Percentiles rank a stretch among this genome's conserved stretches.
Evolutionary conservation across 2,888 invertebrate species (phyloP).

Genomic region (Tenthredo distinguenda): DNA sequence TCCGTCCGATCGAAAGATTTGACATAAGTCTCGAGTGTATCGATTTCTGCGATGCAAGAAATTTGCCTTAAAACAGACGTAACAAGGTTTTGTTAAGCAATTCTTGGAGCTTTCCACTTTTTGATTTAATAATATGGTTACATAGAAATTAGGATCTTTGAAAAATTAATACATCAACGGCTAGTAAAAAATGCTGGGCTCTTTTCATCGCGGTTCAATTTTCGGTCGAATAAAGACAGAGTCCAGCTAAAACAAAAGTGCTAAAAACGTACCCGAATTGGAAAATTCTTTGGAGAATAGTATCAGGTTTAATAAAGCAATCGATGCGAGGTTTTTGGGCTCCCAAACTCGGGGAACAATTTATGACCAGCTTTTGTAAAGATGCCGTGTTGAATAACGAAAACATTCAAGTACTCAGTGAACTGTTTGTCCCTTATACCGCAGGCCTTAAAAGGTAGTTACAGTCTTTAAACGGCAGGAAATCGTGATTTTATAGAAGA

Average conservation of each 20-base stretch:
- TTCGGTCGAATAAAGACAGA: background rate
- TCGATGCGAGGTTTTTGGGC: background rate
- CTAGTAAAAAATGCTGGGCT: background rate
- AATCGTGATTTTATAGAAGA: background rate
- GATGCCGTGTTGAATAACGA: conserved; percentile 10
- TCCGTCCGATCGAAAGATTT: background rate
- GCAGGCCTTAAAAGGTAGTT: background rate
- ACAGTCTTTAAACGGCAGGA: background rate
- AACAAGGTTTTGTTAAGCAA: background rate
- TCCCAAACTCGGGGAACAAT: background rate
- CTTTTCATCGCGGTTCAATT: background rate
- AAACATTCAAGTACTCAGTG: conserved; percentile 12
- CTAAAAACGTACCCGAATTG: background rate
- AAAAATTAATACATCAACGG: background rate
- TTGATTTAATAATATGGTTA: background rate
- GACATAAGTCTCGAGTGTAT: too few relatives aligned
- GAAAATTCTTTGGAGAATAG: background rate
- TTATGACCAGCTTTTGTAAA: background rate
- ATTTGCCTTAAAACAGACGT: background rate
- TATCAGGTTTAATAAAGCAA: background rate
- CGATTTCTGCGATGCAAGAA: background rate
- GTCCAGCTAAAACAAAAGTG: background rate
- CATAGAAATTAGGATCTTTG: background rate
- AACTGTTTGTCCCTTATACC: background rate
- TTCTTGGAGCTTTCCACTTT: background rate